Evolutionary conservation across 2,113 vertebrate genomes (phyloP).

Genomic region (Esox niger): DNA sequence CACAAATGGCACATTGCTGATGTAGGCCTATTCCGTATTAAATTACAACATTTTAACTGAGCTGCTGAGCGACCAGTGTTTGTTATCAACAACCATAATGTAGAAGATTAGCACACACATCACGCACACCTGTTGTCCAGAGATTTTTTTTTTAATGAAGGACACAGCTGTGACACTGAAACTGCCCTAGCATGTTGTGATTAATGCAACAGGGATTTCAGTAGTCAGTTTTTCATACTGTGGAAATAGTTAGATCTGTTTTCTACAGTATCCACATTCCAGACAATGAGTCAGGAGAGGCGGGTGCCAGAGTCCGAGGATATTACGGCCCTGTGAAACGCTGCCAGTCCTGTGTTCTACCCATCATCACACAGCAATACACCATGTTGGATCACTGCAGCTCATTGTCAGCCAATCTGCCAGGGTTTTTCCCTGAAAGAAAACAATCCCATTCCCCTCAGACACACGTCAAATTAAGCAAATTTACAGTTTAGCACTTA

Average conservation of each 20-base stretch:
- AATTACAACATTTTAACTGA: slow-evolving; percentile 76
- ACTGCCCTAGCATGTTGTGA: background rate
- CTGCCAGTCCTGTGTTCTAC: slow-evolving; percentile 61
- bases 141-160: slow-evolving; percentile 69
- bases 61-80: slow-evolving; percentile 60
- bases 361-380: slow-evolving; percentile 58
- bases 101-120: slow-evolving; percentile 76
- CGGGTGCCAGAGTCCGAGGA: slow-evolving; percentile 48
- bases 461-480: slow-evolving; percentile 77
- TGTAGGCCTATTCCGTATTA: slow-evolving; percentile 78
- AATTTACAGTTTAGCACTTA: slow-evolving; percentile 78
- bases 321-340: slow-evolving; percentile 62
- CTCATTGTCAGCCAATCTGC: slow-evolving; percentile 71
- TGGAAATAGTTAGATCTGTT: background rate
- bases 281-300: slow-evolving; percentile 59
- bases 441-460: slow-evolving; percentile 67
- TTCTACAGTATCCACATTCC: slow-evolving; percentile 41
- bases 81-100: slow-evolving; percentile 77
- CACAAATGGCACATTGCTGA: slow-evolving; percentile 78
- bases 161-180: slow-evolving; percentile 75
- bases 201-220: background rate
- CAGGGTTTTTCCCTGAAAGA: slow-evolving; percentile 66
- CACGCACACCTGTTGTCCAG: slow-evolving; percentile 73
- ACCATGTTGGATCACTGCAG: slow-evolving; percentile 67
- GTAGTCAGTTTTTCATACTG: background rate